A percentile compares a stretch with the other conserved stretches of the same genome.
These are phyloP conservation scores for Orcinus orca DNA, from an alignment of 2,113 vertebrate genomes.

Conservation along the genomic window DNA sequence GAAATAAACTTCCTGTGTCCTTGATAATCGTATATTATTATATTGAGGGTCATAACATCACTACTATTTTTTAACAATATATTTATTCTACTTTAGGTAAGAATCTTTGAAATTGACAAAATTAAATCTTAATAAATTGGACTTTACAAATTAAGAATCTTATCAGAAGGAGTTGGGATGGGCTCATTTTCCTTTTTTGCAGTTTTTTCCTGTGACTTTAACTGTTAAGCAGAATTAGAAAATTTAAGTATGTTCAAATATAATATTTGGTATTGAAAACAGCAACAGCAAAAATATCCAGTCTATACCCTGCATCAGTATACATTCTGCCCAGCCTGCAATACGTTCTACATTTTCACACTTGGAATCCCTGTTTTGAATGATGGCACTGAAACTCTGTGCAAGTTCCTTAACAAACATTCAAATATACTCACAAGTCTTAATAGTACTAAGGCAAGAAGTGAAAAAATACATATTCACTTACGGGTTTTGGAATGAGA, in stretches of 20 bases:
- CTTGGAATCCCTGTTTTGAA: not conserved
- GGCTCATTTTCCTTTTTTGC: not conserved
- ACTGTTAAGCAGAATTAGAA: not conserved
- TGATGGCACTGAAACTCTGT: slow-evolving; percentile 14
- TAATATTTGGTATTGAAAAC: slow-evolving; percentile 47
- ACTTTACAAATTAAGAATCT: not conserved
- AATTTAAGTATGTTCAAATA: slow-evolving; percentile 40
- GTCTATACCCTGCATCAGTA: not conserved
- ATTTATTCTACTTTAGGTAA: not conserved
- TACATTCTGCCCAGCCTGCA: not conserved
- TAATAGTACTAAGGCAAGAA: slow-evolving; percentile 51
- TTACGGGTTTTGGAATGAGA: not conserved
- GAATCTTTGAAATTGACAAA: slow-evolving; percentile 38
- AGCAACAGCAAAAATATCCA: slow-evolving; percentile 40
- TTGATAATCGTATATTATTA: not conserved
- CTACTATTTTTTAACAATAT: not conserved
- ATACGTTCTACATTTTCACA: not conserved
- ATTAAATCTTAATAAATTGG: slow-evolving; percentile 4
- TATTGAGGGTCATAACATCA: not conserved
- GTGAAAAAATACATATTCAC: slow-evolving; percentile 35
- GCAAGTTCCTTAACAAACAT: slow-evolving; percentile 28
- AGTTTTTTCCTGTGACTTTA: not conserved
- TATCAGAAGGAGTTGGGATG: not conserved
- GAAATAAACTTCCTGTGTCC: not conserved
- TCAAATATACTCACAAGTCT: slow-evolving; percentile 45